Base-by-base conservation (phyloP, 2,113 vertebrate genomes). In the Menidia beryllina region DNA sequence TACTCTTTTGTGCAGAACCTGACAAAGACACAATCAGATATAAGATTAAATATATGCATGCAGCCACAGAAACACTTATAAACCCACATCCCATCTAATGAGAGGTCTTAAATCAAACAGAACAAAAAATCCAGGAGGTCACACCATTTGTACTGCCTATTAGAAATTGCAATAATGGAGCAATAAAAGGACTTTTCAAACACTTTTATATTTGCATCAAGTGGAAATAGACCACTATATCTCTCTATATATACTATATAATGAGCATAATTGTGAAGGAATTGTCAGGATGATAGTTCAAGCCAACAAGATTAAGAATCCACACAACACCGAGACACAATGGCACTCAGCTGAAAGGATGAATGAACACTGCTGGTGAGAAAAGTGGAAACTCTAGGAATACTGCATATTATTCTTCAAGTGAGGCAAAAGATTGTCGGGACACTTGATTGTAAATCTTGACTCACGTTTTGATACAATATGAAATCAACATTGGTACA, bases 1-100 rank as follows among this genome's bases (percentile, higher is more conserved):
- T 63, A 51, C 62, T 72, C 51, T 74, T 84, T 82, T 82, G 79
- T 87, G 30, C 48, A 64, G 38, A 74, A 61, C 74, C 26, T 39
- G 27, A 69, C 77, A 81, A 69, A 71, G 43, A 79, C 59, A 60
- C 60, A 74, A 56, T 83, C 79, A 78, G 75, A 86, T 81, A 54
- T 55, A 43, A 72, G 76, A 82, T 84, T 72, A 74, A 53, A 72
- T 65, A 52, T 27, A 58, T 45, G 51, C 64, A 74, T 56, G 26
- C 41, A 69, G 20, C 8, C 64, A 66, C 62, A 61, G 19, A 59
- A 6, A 45, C 56, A 67, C 10, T 20, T n/a, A 48, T 9, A 26
- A 51, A 27, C 58, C 13, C 9, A 0, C 1, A 25, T 61, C 49
- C 71, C 51, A 38, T 25, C 67, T 71, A 61, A 69, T 70, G 71